phyloP scores from a whole-genome alignment of 64 coral and sea anemone genomes.

The Dendronephthya gigantea region DNA sequence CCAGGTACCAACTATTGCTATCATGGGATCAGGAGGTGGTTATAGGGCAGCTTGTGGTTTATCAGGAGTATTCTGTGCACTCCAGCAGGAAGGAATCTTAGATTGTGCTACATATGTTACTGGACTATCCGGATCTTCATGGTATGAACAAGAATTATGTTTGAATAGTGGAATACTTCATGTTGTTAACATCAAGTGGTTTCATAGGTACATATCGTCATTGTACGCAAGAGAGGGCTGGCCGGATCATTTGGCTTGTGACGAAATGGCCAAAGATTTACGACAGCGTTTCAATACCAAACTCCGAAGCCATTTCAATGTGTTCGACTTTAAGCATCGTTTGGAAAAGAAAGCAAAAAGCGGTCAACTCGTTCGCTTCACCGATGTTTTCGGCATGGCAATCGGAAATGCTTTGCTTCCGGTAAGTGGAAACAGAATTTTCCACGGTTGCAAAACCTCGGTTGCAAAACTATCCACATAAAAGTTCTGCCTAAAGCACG shows the following conservation, averaged over 20 bases:
- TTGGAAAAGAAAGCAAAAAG: not conserved
- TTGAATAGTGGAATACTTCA: too few relatives aligned
- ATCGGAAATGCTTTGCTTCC: not conserved
- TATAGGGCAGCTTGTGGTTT: not conserved
- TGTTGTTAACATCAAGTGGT: too few relatives aligned
- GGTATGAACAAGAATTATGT: too few relatives aligned
- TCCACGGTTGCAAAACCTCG: too few relatives aligned
- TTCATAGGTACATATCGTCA: not conserved
- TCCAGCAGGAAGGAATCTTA: not conserved
- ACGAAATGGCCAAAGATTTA: not conserved
- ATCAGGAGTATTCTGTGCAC: not conserved
- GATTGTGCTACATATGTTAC: not conserved
- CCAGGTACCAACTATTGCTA: not conserved
- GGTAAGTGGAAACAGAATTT: not conserved
- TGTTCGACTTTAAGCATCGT: not conserved
- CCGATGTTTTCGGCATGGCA: not conserved
- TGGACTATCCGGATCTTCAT: constrained; percentile 10
- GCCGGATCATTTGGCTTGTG: not conserved
- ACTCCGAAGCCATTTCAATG: not conserved
- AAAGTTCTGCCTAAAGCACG: too few relatives aligned
- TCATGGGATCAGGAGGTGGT: constrained; percentile 1
- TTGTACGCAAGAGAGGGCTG: not conserved
- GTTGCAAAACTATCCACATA: too few relatives aligned
- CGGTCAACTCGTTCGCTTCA: not conserved
- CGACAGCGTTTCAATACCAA: not conserved